Evolutionary conservation across 1,140 invertebrate species (phyloP), one percentile per base, ranked within the genome.

Genomic region (Magallana ariakensis): DNA sequence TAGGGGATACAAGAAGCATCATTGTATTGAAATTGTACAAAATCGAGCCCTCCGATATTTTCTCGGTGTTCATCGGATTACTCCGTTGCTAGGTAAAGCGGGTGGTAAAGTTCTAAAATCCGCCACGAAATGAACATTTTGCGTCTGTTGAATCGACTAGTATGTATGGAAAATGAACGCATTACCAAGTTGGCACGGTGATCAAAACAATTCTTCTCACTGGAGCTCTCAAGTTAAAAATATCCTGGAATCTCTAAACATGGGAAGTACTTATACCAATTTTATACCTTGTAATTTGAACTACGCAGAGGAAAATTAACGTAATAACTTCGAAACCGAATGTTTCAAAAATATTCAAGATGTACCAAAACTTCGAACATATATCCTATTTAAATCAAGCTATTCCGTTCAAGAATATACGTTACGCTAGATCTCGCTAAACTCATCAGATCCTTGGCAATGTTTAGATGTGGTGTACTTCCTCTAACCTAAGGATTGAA

Each of bases 31-130:
- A 53, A 88, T 85, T 80, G 22, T 89, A 22, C 87, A 91, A 33
- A 56, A 87, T 26, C 56, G 85, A 22, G 88, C 87, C 10, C 56
- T 90, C 0, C 10, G 86, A 19, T 89, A 87, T 54, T 88, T 87
- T 58, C 84, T 88, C 13, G 88, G 90, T 13, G 87, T 89, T 8
- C 85, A 86, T 46, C 60, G 86, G 10, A 87, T 90, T 58, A 57
- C 90, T 1, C 85, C 88, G 16, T 46, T 87, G n/a, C 75, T 86
- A 7, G 90, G 84, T 10, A 70, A 89, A 19, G 53, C 81, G 46
- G 89, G 81, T 1, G 81, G 87, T 16, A 62, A 70, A 60, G 86
- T 85, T 46, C n/a, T 90, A 87, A 86, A 57, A 86, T 15, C 87
- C 57, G 84, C 57, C 84, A 84, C n/a, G 81, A 82, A 85, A 22